Percentiles rank a stretch among this genome's conserved stretches.
Evolutionary conservation across 2,888 invertebrate genomes (phyloP).

Genomic region (Nasonia oneida): DNA sequence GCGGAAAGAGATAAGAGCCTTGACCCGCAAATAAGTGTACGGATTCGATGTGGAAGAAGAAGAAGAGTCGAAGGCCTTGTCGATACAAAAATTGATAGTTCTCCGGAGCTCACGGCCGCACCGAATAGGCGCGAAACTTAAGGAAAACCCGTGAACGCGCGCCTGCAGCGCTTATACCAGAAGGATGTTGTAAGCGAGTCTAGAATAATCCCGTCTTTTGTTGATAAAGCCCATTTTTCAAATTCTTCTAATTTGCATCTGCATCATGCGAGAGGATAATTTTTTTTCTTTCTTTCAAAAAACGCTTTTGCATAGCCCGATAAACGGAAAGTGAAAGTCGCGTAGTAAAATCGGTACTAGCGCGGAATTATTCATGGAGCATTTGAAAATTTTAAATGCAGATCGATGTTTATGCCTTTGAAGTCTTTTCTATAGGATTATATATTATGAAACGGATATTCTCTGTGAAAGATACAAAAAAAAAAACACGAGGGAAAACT

Average conservation of each 20-base stretch:
- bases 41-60: neutral
- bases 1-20: slow-evolving; percentile 4
- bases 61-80: slow-evolving; percentile 18
- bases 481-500: neutral
- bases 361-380: slow-evolving; percentile 18
- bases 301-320: slow-evolving; percentile 21
- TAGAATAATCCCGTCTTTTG: neutral
- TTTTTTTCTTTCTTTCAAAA: neutral
- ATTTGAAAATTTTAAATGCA: slow-evolving; percentile 21
- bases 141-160: neutral
- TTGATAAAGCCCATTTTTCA: slow-evolving; percentile 21
- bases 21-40: slow-evolving; percentile 24
- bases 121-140: slow-evolving; percentile 17
- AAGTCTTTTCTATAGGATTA: neutral
- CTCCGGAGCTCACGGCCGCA: neutral
- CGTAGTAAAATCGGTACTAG: neutral
- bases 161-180: neutral
- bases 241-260: slow-evolving; percentile 32
- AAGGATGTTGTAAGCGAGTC: slow-evolving; percentile 1
- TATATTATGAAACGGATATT: neutral
- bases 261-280: neutral
- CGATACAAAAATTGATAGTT: slow-evolving; percentile 36
- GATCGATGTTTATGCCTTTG: neutral
- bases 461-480: neutral
- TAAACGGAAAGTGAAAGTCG: slow-evolving; percentile 37